Percentiles rank a stretch among this genome's conserved stretches.
phyloP scores from a whole-genome alignment of 2,888 invertebrate species.

The Tinea pellionella region DNA sequence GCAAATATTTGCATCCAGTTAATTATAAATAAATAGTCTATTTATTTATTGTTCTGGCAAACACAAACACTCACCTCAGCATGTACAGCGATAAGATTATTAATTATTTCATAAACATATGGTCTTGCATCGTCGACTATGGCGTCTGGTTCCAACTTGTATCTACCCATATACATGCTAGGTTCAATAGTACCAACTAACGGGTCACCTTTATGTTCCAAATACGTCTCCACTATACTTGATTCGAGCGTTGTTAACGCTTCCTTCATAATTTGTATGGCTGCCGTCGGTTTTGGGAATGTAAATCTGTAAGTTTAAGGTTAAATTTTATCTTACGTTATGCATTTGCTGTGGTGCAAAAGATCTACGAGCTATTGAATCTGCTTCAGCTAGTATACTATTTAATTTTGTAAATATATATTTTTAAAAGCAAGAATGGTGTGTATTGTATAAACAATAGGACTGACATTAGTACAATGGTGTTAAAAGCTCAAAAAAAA shows the following conservation, averaged over 20 bases:
- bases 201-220: constrained; percentile 93
- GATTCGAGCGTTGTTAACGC: constrained; percentile 71
- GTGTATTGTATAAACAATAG: too few species aligned
- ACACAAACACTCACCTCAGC: constrained; percentile 68
- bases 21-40: too few species aligned
- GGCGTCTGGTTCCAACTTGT: constrained; percentile 85
- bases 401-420: too few species aligned
- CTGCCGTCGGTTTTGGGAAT: constrained; percentile 79
- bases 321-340: too few species aligned
- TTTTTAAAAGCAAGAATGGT: too few species aligned
- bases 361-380: too few species aligned
- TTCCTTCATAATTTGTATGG: constrained; percentile 75
- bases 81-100: constrained; percentile 83
- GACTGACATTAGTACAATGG: too few species aligned
- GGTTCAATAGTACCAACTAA: constrained; percentile 96
- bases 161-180: constrained; percentile 92
- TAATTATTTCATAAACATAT: constrained; percentile 89
- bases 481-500: too few species aligned
- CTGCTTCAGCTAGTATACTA: too few species aligned
- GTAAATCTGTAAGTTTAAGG: constrained; percentile 57
- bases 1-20: too few species aligned
- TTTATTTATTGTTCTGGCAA: too few species aligned
- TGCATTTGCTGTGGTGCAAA: too few species aligned
- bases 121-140: constrained; percentile 83
- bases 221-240: constrained; percentile 80